phyloP scores from a whole-genome alignment of 2,113 vertebrate species.

The Vulpes vulpes region DNA sequence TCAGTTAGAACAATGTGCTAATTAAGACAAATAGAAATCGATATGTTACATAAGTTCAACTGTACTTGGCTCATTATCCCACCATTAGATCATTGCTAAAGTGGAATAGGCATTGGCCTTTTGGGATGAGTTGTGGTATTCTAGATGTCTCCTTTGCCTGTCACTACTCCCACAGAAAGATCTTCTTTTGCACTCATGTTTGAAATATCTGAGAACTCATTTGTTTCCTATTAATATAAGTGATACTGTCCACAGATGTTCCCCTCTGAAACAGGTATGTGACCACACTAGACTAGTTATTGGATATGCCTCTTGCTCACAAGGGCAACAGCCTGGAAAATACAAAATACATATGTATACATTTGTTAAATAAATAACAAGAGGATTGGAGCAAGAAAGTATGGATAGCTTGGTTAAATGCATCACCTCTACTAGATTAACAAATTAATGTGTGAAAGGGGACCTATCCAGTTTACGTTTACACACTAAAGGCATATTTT shows the following conservation, averaged over 20 bases:
- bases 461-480: not conserved
- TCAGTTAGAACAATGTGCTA: not conserved
- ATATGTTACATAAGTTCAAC: not conserved
- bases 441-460: not conserved
- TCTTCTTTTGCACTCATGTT: not conserved
- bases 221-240: slow-evolving; percentile 1
- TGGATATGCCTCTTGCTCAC: not conserved
- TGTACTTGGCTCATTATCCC: not conserved
- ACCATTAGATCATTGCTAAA: not conserved
- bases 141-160: not conserved
- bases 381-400: not conserved
- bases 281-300: not conserved
- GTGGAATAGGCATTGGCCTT: not conserved
- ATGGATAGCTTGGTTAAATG: not conserved
- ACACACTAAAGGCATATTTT: not conserved
- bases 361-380: slow-evolving; percentile 43
- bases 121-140: not conserved
- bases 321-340: not conserved
- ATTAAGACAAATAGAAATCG: not conserved
- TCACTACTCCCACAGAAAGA: not conserved
- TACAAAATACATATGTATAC: not conserved
- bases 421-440: not conserved
- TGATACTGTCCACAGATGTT: not conserved
- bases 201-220: not conserved
- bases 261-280: not conserved